phyloP scores from a whole-genome alignment of 2,113 vertebrate species.

The Naja naja region DNA sequence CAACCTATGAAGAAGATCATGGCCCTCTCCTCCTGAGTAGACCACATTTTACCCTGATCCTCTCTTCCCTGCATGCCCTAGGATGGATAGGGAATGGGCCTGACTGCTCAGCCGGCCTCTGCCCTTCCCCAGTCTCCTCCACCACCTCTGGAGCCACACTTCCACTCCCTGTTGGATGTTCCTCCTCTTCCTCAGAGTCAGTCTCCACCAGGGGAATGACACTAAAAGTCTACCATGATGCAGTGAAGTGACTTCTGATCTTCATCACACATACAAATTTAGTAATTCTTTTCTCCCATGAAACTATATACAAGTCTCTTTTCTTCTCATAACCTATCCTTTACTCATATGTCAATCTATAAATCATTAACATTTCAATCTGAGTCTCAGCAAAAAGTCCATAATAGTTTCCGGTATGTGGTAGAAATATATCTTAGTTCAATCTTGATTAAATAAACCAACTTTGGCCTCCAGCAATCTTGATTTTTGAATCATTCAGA shows the following conservation, averaged over 20 bases:
- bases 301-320: not conserved
- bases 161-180: no score
- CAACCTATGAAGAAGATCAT: no score
- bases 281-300: not conserved
- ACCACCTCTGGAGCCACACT: no score
- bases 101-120: no score
- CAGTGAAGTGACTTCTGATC: not conserved
- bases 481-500: not conserved
- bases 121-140: no score
- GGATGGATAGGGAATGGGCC: no score
- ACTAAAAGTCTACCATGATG: not conserved
- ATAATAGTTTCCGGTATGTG: not conserved
- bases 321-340: not conserved
- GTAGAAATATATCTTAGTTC: not conserved
- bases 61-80: no score
- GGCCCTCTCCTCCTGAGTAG: no score
- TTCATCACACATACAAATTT: not conserved
- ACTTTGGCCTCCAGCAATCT: not conserved
- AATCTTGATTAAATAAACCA: not conserved
- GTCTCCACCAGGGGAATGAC: no score
- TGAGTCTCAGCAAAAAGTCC: not conserved
- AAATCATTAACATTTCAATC: not conserved
- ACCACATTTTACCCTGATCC: no score
- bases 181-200: no score
- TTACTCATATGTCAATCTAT: not conserved